Evolutionary conservation across 2,888 invertebrate species (phyloP).

Genomic region (Dorcus hopei): DNA sequence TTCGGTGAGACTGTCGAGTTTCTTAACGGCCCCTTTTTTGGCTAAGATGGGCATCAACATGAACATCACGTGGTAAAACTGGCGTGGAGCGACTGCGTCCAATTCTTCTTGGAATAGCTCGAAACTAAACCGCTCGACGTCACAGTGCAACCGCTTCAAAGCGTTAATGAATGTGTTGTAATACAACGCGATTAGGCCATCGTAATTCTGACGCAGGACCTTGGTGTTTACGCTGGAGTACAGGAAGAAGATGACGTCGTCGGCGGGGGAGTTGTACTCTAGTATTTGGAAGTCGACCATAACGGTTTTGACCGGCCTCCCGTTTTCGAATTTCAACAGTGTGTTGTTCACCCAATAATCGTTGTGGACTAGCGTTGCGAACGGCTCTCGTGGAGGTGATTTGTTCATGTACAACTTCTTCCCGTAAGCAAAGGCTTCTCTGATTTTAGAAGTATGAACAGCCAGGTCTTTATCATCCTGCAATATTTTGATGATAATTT

Average conservation of each 20-base stretch:
- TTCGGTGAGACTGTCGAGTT: constrained; percentile 38
- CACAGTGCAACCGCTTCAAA: constrained; percentile 35
- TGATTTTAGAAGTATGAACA: constrained; percentile 16
- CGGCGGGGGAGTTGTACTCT: constrained; percentile 50
- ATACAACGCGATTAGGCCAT: constrained; percentile 51
- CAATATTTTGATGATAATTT: constrained; percentile 10
- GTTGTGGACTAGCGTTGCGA: constrained; percentile 53
- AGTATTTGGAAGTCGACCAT: constrained; percentile 59
- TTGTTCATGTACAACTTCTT: constrained; percentile 19
- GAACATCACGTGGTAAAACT: constrained; percentile 46
- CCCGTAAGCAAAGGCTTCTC: constrained; percentile 9
- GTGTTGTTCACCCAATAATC: constrained; percentile 61
- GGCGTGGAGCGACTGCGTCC: constrained; percentile 35
- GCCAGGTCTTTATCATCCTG: constrained; percentile 18
- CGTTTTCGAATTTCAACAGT: constrained; percentile 48
- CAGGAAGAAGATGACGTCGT: constrained; percentile 55
- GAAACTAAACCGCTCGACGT: neutral
- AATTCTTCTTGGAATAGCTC: constrained; percentile 45
- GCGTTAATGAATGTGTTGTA: constrained; percentile 34
- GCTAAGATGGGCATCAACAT: constrained; percentile 48
- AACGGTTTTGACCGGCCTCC: constrained; percentile 39
- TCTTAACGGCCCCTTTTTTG: constrained; percentile 38
- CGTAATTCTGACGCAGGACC: constrained; percentile 43
- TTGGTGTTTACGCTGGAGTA: constrained; percentile 49
- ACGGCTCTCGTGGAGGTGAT: constrained; percentile 46